Evolutionary conservation across 2,888 invertebrate genomes (phyloP), one percentile per base, ranked within the genome.

Genomic region (Ceramica pisi): DNA sequence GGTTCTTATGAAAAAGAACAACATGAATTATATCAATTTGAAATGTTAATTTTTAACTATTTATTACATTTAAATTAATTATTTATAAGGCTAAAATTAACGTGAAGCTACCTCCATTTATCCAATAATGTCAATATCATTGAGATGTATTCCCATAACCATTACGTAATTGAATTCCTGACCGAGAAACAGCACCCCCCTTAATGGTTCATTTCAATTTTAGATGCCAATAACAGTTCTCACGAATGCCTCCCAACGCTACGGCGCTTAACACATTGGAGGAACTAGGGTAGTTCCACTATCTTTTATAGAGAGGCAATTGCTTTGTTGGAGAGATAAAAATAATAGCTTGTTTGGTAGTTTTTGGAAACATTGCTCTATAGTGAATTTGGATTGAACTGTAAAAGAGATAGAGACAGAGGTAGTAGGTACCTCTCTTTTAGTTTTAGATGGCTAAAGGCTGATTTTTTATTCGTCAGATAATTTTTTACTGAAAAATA

Each of bases 161-260:
- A 83, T 74, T 78, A 79, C 81, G 79, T 87, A 86, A 87, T 87
- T 86, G 83, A 86, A 88, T 87, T 88, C 83, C 84, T 85, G 70
- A 73, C 74, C 77, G 78, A 56, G 60, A 38, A 67, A 70, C 68
- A 77, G 71, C 75, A 81, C 75, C 74, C 79, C 60, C 73, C 76
- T 46, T 83, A 88, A 87, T 88, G 85, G 87, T 81, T 87, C 84
- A 87, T 87, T 87, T 85, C 84, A 86, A 86, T 87, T 87, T 87
- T 83, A 81, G 81, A 85, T 83, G 83, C 81, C 84, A 79, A 83
- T 83, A 81, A 87, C 88, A 88, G 82, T 86, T 82, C 81, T 86
- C 80, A 71, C 71, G 80, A 83, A 80, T 80, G 80, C 67, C 76
- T 74, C 71, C 72, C 70, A 59, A 63, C 70, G 65, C 80, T 70